Percentiles rank a stretch among this genome's conserved stretches.
phyloP scores from a whole-genome alignment of 1,140 invertebrate genomes.

The Ceratoteleas bidentatus region DNA sequence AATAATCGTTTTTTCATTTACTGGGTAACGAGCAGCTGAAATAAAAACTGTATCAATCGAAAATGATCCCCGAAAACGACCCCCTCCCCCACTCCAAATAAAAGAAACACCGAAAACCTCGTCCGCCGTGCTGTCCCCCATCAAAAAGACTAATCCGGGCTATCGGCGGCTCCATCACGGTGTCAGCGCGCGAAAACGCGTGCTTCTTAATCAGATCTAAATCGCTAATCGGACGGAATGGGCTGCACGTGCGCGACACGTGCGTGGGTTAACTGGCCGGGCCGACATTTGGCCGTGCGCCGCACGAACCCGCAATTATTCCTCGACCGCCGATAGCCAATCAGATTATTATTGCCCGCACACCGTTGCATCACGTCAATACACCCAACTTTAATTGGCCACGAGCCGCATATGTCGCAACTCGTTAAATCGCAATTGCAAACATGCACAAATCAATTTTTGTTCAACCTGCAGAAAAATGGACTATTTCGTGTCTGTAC shows the following conservation, averaged over 20 bases:
- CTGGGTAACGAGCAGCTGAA: too few relatives aligned
- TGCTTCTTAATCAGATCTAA: constrained; percentile 50
- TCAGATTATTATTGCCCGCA: constrained; percentile 26
- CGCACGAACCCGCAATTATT: constrained; percentile 56
- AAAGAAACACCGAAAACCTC: too few relatives aligned
- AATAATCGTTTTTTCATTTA: too few relatives aligned
- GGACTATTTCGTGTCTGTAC: too few relatives aligned
- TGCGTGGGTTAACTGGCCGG: constrained; percentile 70
- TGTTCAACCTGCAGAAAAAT: too few relatives aligned
- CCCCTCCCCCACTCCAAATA: too few relatives aligned
- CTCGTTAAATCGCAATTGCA: too few relatives aligned
- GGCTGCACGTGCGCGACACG: constrained; percentile 69
- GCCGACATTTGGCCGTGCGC: constrained; percentile 43
- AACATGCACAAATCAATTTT: too few relatives aligned
- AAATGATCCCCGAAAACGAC: too few relatives aligned
- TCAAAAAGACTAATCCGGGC: constrained; percentile 12
- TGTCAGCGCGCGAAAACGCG: constrained; percentile 40
- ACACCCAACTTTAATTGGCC: too few relatives aligned
- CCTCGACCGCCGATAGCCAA: constrained; percentile 23
- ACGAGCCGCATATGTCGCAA: neutral
- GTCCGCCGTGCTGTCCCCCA: neutral
- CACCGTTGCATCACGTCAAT: neutral
- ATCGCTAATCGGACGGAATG: constrained; percentile 65
- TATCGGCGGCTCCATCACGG: constrained; percentile 41
- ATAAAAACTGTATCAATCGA: too few relatives aligned